Percentiles rank a stretch among this genome's conserved stretches.
These are phyloP conservation scores for Maccullochella peelii DNA, from an alignment of 2,113 vertebrate genomes.

Conservation along the genomic window DNA sequence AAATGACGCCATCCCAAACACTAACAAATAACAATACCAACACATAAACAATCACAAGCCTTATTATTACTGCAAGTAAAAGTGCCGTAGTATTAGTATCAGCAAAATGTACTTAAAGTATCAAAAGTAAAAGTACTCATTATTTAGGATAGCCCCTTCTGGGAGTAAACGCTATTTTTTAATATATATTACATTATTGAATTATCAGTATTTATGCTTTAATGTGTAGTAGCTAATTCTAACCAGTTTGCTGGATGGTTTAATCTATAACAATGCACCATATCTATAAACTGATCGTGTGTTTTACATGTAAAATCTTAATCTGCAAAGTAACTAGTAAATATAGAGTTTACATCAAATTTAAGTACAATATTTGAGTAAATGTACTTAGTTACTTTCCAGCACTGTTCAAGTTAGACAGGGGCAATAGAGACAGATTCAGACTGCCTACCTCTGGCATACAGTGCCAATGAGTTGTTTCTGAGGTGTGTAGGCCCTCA, in stretches of 20 bases:
- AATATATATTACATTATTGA: neutral
- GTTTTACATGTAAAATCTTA: neutral
- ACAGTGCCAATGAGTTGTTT: conserved; percentile 80
- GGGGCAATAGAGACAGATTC: neutral
- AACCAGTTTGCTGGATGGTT: neutral
- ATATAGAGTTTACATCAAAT: neutral
- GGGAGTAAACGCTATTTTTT: too few relatives aligned
- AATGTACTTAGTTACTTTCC: neutral
- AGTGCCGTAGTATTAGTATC: neutral
- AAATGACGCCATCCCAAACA: too few relatives aligned
- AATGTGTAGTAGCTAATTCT: neutral
- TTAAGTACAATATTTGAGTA: neutral
- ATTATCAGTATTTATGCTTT: neutral
- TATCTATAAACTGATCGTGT: neutral
- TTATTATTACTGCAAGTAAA: neutral
- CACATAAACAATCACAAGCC: too few relatives aligned
- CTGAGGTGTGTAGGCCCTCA: conserved; percentile 75
- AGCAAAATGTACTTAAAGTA: neutral
- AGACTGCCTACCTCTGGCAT: conserved; percentile 74
- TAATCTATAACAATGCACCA: neutral
- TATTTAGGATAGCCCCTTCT: neutral
- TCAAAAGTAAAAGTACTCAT: neutral
- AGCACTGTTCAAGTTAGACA: neutral
- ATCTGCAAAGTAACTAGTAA: neutral
- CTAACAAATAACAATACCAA: too few relatives aligned